Conservation (phyloP, 2,888 invertebrate genomes). For the Metopia argyrocephala region DNA sequence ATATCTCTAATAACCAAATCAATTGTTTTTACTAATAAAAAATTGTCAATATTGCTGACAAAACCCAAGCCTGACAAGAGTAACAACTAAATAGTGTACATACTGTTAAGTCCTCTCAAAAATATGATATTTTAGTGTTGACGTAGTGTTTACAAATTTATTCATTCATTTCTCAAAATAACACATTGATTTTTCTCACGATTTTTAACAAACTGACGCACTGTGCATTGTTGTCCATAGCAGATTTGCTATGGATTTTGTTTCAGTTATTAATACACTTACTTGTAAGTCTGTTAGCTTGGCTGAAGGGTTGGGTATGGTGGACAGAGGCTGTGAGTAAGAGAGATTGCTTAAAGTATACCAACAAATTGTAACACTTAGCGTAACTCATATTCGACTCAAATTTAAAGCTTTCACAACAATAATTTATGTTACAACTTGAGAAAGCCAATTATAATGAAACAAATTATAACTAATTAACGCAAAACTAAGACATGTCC, state of each 20-base stretch:
- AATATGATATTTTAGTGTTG: too few species aligned
- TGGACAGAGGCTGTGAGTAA: constrained; percentile 5
- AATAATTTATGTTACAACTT: constrained; percentile 56
- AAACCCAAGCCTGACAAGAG: too few species aligned
- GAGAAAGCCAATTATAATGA: constrained; percentile 47
- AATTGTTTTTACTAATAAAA: too few species aligned
- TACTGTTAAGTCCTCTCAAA: too few species aligned
- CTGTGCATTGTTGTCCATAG: background rate
- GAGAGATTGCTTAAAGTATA: background rate
- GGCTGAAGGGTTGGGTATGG: too few species aligned
- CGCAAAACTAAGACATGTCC: constrained; percentile 18
- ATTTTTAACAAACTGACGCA: too few species aligned
- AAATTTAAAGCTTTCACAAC: constrained; percentile 48
- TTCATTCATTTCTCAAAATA: too few species aligned
- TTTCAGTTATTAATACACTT: constrained; percentile 8
- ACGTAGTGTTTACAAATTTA: too few species aligned
- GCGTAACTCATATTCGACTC: constrained; percentile 32
- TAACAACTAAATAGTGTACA: too few species aligned
- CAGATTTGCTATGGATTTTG: constrained; percentile 1
- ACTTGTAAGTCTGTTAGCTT: background rate
- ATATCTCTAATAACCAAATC: too few species aligned
- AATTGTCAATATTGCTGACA: too few species aligned
- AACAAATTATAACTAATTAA: constrained; percentile 58
- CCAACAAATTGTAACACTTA: constrained; percentile 55
- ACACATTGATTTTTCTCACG: too few species aligned